Conservation (phyloP, 2,797 vertebrate species). For the Arnoldichthys spilopterus region DNA sequence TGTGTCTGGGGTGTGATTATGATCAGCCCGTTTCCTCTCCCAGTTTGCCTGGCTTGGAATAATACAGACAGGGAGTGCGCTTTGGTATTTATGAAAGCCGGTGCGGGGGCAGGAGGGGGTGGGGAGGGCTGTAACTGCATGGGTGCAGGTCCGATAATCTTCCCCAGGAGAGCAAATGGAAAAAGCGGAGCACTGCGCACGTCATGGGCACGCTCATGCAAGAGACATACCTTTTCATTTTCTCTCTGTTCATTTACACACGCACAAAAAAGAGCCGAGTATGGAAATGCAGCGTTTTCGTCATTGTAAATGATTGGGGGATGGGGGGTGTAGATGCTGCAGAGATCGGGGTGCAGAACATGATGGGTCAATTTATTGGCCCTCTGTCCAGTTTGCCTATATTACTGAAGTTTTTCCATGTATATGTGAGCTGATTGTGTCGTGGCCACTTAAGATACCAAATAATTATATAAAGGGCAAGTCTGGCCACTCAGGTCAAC, state of each 20-base stretch:
- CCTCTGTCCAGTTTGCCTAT: not conserved
- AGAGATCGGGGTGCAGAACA: no score
- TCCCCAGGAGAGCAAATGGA: constrained; percentile 75
- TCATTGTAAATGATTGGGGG: not conserved
- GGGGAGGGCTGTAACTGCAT: not conserved
- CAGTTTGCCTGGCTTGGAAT: constrained; percentile 41
- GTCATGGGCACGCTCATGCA: constrained; percentile 64
- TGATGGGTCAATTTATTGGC: no score
- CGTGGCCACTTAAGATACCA: no score
- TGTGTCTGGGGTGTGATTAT: constrained; percentile 44
- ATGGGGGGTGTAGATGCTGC: no score
- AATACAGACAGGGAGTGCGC: constrained; percentile 53
- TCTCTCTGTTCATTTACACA: constrained; percentile 53
- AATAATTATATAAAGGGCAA: not conserved
- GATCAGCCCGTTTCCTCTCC: constrained; percentile 44
- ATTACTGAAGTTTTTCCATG: not conserved
- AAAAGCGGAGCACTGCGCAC: constrained; percentile 71
- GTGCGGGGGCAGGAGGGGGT: constrained; percentile 64
- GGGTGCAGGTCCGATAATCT: constrained; percentile 64
- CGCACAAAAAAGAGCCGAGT: not conserved
- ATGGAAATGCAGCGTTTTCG: not conserved
- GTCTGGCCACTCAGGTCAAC: not conserved
- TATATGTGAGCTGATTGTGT: not conserved
- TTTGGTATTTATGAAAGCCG: constrained; percentile 74
- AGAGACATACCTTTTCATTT: constrained; percentile 60